Evolutionary conservation across 2,888 invertebrate genomes (phyloP), one percentile per base, ranked within the genome.

Genomic region (Macrosiphum euphorbiae): DNA sequence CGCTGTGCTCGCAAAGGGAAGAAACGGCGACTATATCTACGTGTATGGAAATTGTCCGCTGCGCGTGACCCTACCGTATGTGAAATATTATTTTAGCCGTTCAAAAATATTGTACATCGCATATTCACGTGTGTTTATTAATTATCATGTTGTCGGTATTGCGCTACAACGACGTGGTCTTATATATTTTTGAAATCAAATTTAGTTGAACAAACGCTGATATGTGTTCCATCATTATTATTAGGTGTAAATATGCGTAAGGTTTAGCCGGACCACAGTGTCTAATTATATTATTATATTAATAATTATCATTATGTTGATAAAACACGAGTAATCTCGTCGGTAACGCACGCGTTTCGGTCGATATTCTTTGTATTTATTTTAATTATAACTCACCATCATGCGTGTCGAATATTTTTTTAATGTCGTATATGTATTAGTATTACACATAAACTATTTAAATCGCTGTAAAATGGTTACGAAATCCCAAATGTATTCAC

Each of bases 11-110:
- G 35, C n/a, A 78, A 35, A 41, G 50, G 92, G 61, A 86, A 87
- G 35, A 87, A 24, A 61, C 86, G 88, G 92, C 92, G 20, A 88
- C 28, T 52, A 78, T 52, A 44, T 87, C 78, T 78, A 8, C 35
- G 78, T 78, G 50, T 92, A 41, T 52, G 26, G 13, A 52, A 84
- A 89, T 92, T 88, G 88, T 92, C 92, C 88, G 67, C 78, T 20
- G 92, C 20, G 35, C 78, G 88, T 92, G 92, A 92, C 92, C 92
- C 92, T 58, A 61, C 47, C 47, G 78, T 35, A 35, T 41, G 20
- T 78, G 35, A 35, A 78, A 78, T 78, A 78, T 78, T 78, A 35
- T 78, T 3, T 78, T 7, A 20, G 78, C 20, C 35, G 20, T 7
- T 78, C 35, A 7, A 78, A 35, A 78, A 35, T 78, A 35, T 20